Evolutionary conservation across 2,888 invertebrate species (phyloP), one percentile per base, ranked within the genome.

Genomic region (Calameuta filiformis): DNA sequence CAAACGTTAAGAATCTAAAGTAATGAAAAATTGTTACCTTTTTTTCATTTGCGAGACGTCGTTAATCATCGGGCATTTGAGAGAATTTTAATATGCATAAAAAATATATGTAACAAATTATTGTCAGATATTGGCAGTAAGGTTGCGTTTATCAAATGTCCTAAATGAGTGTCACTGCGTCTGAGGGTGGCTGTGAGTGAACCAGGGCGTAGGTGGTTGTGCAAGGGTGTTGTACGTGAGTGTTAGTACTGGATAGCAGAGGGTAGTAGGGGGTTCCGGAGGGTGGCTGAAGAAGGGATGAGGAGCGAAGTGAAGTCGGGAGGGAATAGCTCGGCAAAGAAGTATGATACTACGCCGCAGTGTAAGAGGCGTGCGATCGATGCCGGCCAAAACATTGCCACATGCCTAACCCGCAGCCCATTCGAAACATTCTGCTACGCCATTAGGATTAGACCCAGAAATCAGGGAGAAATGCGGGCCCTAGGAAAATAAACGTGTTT

Each of bases 331-430:
- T 78, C 80, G 80, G 81, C 78, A 76, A 81, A 82, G 83, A 81
- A 80, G 83, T 83, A 83, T 83, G 84, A 87, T 87, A 87, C 87
- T 87, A 87, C 89, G 88, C 84, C 88, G 88, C 89, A 87, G 87
- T 85, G 85, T 85, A 84, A 34, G 86, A 86, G 87, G 85, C 81
- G 83, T 80, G 23, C 87, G 91, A 91, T 91, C 91, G 91, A 91
- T 91, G 88, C 86, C 88, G 89, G 88, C 90, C 91, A 91, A 91
- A 91, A 91, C 91, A 91, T 91, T 91, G 90, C 90, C 91, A 91
- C 91, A 91, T 91, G 91, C 90, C 89, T 75, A 75, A 75, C 78
- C 78, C 76, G 75, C 75, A 75, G 73, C 31, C 23, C 12, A 37
- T n/a, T 74, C 74, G 33, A 30, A 12, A 31, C 34, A 30, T 34